phyloP scores from a whole-genome alignment of 2,888 invertebrate species.

The Drosophila rellima region DNA sequence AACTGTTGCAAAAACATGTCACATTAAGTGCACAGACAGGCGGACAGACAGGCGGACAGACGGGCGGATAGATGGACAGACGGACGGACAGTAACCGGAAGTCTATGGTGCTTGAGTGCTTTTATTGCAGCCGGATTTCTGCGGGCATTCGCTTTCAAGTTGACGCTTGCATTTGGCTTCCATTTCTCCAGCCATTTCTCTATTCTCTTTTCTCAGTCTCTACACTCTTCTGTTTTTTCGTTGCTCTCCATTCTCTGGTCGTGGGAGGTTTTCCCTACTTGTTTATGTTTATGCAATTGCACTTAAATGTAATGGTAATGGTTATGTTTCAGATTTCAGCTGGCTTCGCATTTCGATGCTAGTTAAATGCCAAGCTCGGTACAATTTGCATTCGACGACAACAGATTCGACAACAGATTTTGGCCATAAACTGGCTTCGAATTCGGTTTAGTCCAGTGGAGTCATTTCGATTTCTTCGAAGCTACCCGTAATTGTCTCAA shows the following conservation, averaged over 20 bases:
- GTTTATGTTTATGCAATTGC: slow-evolving; percentile 71
- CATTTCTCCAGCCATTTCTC: not conserved
- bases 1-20: slow-evolving; percentile 80
- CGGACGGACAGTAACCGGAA: slow-evolving; percentile 55
- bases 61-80: not conserved
- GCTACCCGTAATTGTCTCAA: not conserved
- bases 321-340: slow-evolving; percentile 56
- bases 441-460: not conserved
- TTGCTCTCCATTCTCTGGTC: slow-evolving; percentile 2
- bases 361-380: slow-evolving; percentile 40
- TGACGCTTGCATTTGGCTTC: slow-evolving; percentile 57
- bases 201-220: not conserved
- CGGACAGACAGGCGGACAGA: slow-evolving; percentile 24
- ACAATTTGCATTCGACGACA: slow-evolving; percentile 36
- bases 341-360: slow-evolving; percentile 43
- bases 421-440: not conserved
- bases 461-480: not conserved
- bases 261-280: slow-evolving; percentile 29
- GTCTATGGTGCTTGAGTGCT: slow-evolving; percentile 77
- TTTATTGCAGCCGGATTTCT: slow-evolving; percentile 75
- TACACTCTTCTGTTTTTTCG: slow-evolving; percentile 5
- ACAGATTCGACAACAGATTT: slow-evolving; percentile 3
- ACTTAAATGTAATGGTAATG: slow-evolving; percentile 75
- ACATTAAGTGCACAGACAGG: slow-evolving; percentile 73
- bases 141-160: slow-evolving; percentile 73